Evolutionary conservation across 2,888 invertebrate species (phyloP).

Genomic region (Scaptomyza caliginosa): DNA sequence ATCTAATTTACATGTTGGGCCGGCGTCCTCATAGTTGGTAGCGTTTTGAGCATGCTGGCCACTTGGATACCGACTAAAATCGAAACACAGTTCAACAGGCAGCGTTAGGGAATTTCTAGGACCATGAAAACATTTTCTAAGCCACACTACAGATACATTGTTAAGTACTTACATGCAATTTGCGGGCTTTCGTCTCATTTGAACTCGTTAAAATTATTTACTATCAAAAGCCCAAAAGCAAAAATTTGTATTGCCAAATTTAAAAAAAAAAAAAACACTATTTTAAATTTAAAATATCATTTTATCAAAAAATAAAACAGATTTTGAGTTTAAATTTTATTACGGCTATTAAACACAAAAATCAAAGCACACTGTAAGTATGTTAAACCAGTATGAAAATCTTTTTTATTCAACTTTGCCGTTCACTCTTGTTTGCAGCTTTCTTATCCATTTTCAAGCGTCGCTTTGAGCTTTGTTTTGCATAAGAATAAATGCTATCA

Average conservation of each 20-base stretch:
- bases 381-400: too few species aligned
- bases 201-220: not conserved
- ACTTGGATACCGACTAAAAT: slow-evolving; percentile 30
- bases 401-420: not conserved
- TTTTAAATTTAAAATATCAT: slow-evolving; percentile 38
- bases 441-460: not conserved
- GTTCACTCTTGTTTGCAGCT: not conserved
- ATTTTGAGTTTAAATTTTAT: slow-evolving; percentile 1
- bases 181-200: not conserved
- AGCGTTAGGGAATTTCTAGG: slow-evolving; percentile 37
- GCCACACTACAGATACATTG: not conserved
- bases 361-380: slow-evolving; percentile 9
- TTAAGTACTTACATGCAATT: slow-evolving; percentile 41
- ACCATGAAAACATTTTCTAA: not conserved
- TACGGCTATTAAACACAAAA: not conserved
- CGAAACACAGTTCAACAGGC: slow-evolving; percentile 38
- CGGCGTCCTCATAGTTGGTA: not conserved
- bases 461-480: not conserved
- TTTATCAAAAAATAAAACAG: slow-evolving; percentile 19
- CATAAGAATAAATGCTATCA: not conserved
- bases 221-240: slow-evolving; percentile 5
- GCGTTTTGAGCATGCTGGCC: slow-evolving; percentile 1
- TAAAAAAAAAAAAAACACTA: not conserved
- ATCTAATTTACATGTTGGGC: not conserved
- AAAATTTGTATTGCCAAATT: slow-evolving; percentile 29